Evolutionary conservation across 2,888 invertebrate genomes (phyloP), one percentile per base, ranked within the genome.

Genomic region (Lasiommata megera): DNA sequence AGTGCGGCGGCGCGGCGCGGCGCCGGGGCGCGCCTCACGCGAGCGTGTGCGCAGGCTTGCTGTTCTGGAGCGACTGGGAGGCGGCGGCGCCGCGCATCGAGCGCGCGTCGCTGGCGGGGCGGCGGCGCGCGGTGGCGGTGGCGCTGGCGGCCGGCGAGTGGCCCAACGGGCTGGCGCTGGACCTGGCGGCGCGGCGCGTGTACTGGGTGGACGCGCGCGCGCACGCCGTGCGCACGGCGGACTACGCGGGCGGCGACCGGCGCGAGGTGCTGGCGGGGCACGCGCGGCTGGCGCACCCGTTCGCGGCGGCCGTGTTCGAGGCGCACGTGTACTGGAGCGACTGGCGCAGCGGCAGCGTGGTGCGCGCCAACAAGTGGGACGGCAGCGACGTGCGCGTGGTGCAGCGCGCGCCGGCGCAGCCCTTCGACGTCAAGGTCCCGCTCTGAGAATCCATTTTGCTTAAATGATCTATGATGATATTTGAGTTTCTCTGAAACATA

Each of bases 61-160:
- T 97, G 65, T 97, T 97, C 90, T 97, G 97, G 97, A 95, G 95
- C 23, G 97, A 97, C 86, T 97, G 97, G 97, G 95, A 95, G 76
- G 93, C 93, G 67, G 88, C 92, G 61, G 92, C 93, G 62, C 96
- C 97, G 31, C 92, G 97, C 65, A 96, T 97, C 68, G 97, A 97
- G 84, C 93, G 96, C 36, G 94, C 95, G 68, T 94, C 95, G 51
- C 93, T 97, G 92, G 94, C 96, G 51, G 97, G 97, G 0, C 92
- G 93, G 62, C 83, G 85, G 23, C 89, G 95, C 36, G 77, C 80
- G 46, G 86, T 92, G 34, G 93, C 95, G 54, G 94, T 51, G 93
- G 93, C 96, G 2, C 34, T 93, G 94, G 69, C 94, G 95, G 77
- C 34, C 11, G 64, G 81, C 85, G 23, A 80, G 40, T 96, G 96